A percentile compares a stretch with the other conserved stretches of the same genome.
phyloP scores from a whole-genome alignment of 2,888 invertebrate species.

The Noctua comes region DNA sequence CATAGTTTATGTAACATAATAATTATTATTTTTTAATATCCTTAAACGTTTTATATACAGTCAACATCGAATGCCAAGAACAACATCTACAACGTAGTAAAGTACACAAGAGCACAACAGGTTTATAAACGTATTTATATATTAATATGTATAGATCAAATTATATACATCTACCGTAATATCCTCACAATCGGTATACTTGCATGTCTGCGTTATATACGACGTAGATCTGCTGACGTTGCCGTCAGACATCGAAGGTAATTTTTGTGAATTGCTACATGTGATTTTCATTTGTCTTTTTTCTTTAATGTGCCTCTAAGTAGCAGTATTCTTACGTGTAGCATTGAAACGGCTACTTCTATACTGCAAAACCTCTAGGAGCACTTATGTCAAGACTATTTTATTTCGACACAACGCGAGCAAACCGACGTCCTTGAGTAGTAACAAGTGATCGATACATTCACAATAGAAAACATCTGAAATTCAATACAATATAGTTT shows the following conservation, averaged over 20 bases:
- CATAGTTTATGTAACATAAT: constrained; percentile 82
- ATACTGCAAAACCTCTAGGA: constrained; percentile 30
- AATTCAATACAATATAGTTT: constrained; percentile 57
- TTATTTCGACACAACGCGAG: background rate
- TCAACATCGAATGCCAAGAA: constrained; percentile 84
- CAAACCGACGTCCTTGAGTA: constrained; percentile 29
- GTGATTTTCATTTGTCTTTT: constrained; percentile 10
- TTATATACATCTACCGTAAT: constrained; percentile 66
- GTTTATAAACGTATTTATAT: constrained; percentile 77
- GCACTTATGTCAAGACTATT: constrained; percentile 20
- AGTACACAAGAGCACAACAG: constrained; percentile 84
- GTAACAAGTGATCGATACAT: constrained; percentile 58
- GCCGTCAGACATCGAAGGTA: background rate
- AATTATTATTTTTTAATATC: constrained; percentile 83
- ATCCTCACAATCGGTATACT: constrained; percentile 44
- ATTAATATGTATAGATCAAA: constrained; percentile 64
- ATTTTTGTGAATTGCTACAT: constrained; percentile 15
- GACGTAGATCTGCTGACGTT: constrained; percentile 21
- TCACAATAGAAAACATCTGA: constrained; percentile 58
- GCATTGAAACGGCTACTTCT: constrained; percentile 27
- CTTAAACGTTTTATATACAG: constrained; percentile 88
- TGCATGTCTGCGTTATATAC: constrained; percentile 24
- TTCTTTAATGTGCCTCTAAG: constrained; percentile 4
- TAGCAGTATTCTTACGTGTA: background rate
- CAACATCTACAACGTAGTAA: constrained; percentile 81